A percentile compares a stretch with the other conserved stretches of the same genome.
Evolutionary conservation across 2,888 invertebrate species (phyloP).

Genomic region (Antitype chi): DNA sequence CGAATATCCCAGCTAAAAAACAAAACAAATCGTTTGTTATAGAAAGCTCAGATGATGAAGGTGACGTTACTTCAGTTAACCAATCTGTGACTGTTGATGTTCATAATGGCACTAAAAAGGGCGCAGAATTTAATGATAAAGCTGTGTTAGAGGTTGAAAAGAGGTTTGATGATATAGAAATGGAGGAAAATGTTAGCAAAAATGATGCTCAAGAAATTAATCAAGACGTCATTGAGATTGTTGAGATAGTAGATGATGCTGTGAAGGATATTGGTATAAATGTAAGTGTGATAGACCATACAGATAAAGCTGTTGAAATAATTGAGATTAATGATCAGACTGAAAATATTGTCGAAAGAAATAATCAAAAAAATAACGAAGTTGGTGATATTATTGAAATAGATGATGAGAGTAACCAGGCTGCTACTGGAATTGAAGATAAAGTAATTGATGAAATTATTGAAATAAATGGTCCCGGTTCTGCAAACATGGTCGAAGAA

Average conservation of each 20-base stretch:
- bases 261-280: constrained; percentile 4
- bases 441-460: neutral
- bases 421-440: neutral
- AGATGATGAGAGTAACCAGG: constrained; percentile 29
- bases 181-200: constrained; percentile 6
- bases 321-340: constrained; percentile 37
- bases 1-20: constrained; percentile 36
- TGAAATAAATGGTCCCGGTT: constrained; percentile 24
- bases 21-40: constrained; percentile 49
- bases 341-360: neutral
- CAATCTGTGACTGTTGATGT: constrained; percentile 69
- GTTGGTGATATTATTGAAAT: constrained; percentile 27
- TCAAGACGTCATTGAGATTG: constrained; percentile 32
- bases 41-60: constrained; percentile 72
- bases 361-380: constrained; percentile 2
- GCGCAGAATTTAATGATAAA: constrained; percentile 7
- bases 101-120: constrained; percentile 62
- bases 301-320: constrained; percentile 21
- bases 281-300: neutral
- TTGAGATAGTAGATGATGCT: constrained; percentile 30
- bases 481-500: constrained; percentile 8
- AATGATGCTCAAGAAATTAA: constrained; percentile 27
- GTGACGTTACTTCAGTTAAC: constrained; percentile 65
- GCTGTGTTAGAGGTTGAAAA: neutral
- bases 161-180: constrained; percentile 28